phyloP scores from a whole-genome alignment of 2,888 invertebrate species.

The Megastigmus dorsalis region DNA sequence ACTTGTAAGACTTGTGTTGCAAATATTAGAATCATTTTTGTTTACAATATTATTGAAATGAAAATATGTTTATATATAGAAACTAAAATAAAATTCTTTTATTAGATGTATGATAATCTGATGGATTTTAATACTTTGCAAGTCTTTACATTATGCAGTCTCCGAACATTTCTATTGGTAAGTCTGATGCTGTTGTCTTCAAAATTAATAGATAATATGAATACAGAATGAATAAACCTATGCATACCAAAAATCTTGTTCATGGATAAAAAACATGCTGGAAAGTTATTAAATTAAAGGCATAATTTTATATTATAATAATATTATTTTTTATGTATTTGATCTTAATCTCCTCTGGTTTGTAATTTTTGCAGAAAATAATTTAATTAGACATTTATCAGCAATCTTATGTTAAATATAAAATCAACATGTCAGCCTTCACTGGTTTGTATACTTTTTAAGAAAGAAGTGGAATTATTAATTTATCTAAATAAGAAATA shows the following conservation, averaged over 20 bases:
- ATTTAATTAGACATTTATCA: slow-evolving; percentile 4
- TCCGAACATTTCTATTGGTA: background rate
- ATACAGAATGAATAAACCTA: background rate
- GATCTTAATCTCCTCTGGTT: background rate
- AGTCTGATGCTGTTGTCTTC: background rate
- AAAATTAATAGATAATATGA: background rate
- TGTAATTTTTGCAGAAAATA: slow-evolving; percentile 1
- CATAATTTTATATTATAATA: background rate
- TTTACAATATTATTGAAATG: background rate
- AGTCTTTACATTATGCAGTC: background rate
- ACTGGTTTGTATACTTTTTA: slow-evolving; percentile 20
- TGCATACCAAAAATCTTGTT: background rate
- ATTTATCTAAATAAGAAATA: background rate
- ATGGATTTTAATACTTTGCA: background rate
- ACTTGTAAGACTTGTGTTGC: background rate
- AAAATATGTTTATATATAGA: background rate
- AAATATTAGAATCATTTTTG: background rate
- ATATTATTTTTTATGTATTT: background rate
- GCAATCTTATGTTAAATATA: background rate
- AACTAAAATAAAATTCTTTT: background rate
- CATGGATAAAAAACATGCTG: background rate
- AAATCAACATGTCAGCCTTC: slow-evolving; percentile 25
- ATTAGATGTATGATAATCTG: background rate
- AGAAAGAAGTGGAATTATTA: background rate
- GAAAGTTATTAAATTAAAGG: background rate